Conservation (phyloP, 2,113 vertebrate genomes). For the Pelvicachromis taeniatus region DNA sequence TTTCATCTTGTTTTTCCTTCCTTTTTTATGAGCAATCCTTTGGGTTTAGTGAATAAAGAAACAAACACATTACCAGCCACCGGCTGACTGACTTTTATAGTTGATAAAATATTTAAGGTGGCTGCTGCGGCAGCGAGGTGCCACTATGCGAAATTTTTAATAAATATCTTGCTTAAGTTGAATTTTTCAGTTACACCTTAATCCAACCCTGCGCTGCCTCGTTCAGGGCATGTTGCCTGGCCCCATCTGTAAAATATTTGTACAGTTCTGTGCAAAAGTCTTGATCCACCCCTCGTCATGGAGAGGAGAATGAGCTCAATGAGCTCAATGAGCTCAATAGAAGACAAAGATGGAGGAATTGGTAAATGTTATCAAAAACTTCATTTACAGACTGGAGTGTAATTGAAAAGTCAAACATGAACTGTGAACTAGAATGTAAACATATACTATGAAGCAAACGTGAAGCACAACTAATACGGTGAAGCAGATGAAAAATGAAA, state of each 20-base stretch:
- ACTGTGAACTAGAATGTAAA: too few relatives aligned
- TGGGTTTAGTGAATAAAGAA: background rate
- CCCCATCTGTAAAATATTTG: background rate
- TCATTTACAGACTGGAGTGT: too few relatives aligned
- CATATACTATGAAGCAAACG: too few relatives aligned
- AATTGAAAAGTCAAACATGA: too few relatives aligned
- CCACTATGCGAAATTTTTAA: slow-evolving; percentile 3
- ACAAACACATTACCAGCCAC: background rate
- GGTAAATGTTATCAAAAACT: too few relatives aligned
- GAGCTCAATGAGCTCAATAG: too few relatives aligned
- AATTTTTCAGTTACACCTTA: background rate
- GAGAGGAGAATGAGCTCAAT: too few relatives aligned
- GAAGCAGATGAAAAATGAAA: too few relatives aligned
- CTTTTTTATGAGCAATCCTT: background rate
- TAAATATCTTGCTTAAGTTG: background rate
- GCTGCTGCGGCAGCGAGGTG: background rate
- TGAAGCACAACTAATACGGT: too few relatives aligned
- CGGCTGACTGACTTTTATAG: slow-evolving; percentile 9
- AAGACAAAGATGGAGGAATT: too few relatives aligned
- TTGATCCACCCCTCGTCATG: background rate
- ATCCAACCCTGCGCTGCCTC: background rate
- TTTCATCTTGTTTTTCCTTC: background rate
- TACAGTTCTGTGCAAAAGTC: background rate
- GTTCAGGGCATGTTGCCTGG: background rate
- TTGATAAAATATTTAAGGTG: slow-evolving; percentile 26